phyloP scores from a whole-genome alignment of 2,888 invertebrate species.

The Timandra comae region DNA sequence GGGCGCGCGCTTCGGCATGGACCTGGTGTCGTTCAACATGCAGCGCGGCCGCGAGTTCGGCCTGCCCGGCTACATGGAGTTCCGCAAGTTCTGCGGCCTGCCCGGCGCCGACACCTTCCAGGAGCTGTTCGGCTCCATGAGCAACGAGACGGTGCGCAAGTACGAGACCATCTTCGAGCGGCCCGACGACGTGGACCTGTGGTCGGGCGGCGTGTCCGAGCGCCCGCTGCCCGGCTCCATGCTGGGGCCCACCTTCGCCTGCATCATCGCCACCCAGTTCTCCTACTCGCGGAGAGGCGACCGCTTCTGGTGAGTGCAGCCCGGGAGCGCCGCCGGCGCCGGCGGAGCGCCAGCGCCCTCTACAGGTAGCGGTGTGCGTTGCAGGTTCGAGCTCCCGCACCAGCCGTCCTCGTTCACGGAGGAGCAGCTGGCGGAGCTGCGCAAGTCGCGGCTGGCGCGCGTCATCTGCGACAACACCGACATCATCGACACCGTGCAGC shows the following conservation, averaged over 20 bases:
- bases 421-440: slow-evolving; percentile 89
- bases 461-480: slow-evolving; percentile 95
- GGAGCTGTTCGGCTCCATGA: slow-evolving; percentile 90
- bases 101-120: slow-evolving; percentile 86
- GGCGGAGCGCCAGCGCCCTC: too few relatives aligned
- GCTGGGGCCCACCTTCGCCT: slow-evolving; percentile 96
- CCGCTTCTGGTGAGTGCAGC: slow-evolving; percentile 85
- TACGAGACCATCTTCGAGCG: slow-evolving; percentile 92
- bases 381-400: slow-evolving; percentile 89
- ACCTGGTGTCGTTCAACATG: slow-evolving; percentile 95
- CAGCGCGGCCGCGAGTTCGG: slow-evolving; percentile 95
- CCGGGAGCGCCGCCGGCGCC: not conserved
- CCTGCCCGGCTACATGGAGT: slow-evolving; percentile 94
- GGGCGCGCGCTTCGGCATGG: slow-evolving; percentile 87
- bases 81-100: slow-evolving; percentile 92
- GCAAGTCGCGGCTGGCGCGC: slow-evolving; percentile 87
- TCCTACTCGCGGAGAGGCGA: slow-evolving; percentile 92
- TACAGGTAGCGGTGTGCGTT: too few relatives aligned
- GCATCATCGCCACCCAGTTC: slow-evolving; percentile 95
- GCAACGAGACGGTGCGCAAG: slow-evolving; percentile 89
- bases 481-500: slow-evolving; percentile 91
- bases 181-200: slow-evolving; percentile 94
- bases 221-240: slow-evolving; percentile 92
- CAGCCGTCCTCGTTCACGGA: slow-evolving; percentile 94
- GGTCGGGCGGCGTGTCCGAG: slow-evolving; percentile 96